Conservation (phyloP, 2,888 invertebrate species). For the Mesochorus sp. region DNA sequence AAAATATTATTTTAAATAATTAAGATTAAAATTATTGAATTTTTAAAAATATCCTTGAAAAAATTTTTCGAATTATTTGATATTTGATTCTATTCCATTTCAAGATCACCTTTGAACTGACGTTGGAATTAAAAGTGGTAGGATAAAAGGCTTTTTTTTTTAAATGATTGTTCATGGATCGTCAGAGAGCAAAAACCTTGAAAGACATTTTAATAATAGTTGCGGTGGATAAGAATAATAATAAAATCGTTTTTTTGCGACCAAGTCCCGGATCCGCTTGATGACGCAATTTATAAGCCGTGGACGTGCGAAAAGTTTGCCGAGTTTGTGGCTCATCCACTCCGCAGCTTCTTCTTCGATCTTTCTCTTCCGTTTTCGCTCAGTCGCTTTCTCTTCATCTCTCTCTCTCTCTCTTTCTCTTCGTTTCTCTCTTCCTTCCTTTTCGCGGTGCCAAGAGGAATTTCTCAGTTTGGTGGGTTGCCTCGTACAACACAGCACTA, state of each 20-base stretch:
- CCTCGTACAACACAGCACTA: not conserved
- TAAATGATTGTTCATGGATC: not conserved
- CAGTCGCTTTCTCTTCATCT: not conserved
- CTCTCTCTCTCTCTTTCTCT: too few relatives aligned
- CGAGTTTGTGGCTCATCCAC: conserved; percentile 41
- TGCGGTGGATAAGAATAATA: conserved; percentile 12
- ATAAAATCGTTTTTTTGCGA: conserved; percentile 38
- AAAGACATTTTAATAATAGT: conserved; percentile 15
- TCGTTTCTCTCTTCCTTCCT: not conserved
- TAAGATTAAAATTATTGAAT: too few relatives aligned
- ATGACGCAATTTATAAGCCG: conserved; percentile 59
- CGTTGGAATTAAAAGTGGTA: too few relatives aligned
- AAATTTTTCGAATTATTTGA: too few relatives aligned
- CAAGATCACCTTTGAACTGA: too few relatives aligned
- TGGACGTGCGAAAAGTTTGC: conserved; percentile 54
- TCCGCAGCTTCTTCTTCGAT: conserved; percentile 30
- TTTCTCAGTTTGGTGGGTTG: conserved; percentile 21
- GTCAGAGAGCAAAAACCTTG: not conserved
- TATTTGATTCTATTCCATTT: too few relatives aligned
- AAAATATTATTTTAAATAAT: too few relatives aligned
- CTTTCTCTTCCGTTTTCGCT: conserved; percentile 36
- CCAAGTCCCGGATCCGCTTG: conserved; percentile 18
- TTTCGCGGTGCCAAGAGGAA: not conserved
- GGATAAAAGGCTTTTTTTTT: not conserved
- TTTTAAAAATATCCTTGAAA: too few relatives aligned